Conservation (phyloP, 1,140 invertebrate species). For the Neomicropteryx cornuta region DNA sequence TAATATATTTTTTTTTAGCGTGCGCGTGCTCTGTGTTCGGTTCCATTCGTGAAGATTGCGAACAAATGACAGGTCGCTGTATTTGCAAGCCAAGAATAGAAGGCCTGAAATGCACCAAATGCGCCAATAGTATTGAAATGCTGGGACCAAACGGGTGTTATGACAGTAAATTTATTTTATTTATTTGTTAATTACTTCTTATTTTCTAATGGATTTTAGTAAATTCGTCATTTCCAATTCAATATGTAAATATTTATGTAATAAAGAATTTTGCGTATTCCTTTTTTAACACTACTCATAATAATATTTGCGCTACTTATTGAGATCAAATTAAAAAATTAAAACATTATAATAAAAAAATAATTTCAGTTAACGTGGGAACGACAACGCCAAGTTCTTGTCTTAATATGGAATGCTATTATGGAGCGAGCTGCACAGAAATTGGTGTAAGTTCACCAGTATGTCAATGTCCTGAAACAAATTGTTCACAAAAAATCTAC, state of each 20-base stretch:
- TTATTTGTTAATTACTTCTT: not conserved
- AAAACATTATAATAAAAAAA: not conserved
- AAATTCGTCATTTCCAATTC: not conserved
- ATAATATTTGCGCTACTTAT: no score
- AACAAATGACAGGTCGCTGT: conserved; percentile 79
- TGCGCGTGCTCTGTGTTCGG: conserved; percentile 81
- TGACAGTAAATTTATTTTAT: conserved; percentile 44
- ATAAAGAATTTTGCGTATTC: not conserved
- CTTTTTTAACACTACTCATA: not conserved
- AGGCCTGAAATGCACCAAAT: conserved; percentile 78
- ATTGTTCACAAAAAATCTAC: no score
- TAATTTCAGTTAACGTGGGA: conserved; percentile 42
- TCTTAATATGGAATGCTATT: conserved; percentile 67
- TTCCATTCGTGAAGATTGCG: conserved; percentile 66
- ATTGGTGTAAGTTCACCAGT: no score
- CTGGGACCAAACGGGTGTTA: conserved; percentile 68
- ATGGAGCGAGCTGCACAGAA: conserved; percentile 72
- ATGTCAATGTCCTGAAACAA: no score
- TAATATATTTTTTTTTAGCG: conserved; percentile 59
- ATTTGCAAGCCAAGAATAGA: conserved; percentile 79
- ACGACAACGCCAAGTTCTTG: conserved; percentile 56
- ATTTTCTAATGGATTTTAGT: not conserved
- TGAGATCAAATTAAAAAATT: no score
- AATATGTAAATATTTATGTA: not conserved
- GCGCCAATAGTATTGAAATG: conserved; percentile 61